Base-by-base conservation (phyloP, 2,888 invertebrate genomes). In the Dimorphilus gyrociliatus region DNA sequence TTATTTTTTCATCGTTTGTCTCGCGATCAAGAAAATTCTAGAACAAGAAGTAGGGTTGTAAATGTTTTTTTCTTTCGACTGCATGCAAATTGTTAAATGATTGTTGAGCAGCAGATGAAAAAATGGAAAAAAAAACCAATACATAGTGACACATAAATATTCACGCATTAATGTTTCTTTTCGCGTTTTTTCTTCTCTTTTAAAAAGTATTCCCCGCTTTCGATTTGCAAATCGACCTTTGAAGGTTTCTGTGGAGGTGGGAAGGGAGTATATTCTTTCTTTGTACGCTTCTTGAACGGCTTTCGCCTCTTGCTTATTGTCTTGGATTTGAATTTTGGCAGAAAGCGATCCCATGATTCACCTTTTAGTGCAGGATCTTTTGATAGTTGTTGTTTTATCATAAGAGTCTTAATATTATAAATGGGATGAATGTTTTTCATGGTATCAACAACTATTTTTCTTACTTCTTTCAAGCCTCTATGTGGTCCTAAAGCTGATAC, bases 341-440 rank as follows among this genome's bases (percentile, higher is more conserved):
- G 63, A 64, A 92, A 97, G 40, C 92, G 69, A 21, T 86, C 84
- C 97, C 97, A 97, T 56, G 80, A 85, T 61, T 92, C 88, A 60
- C 82, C 76, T 56, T 77, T 79, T 32, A 97, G 60, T 50, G 75
- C 76, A 0, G 88, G 81, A 68, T 97, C 85, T 64, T 88, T 90
- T 48, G 80, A 78, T 33, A 97, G 64, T 63, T 97, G 92, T 44
- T 78, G 71, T 60, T 94, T 94, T 29, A 99, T 90, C 92, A 97
- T 94, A 29, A 97, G 64, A 2, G 84, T 79, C 67, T 69, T 68
- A 21, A 97, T 88, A 52, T 90, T 92, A 55, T 92, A 94, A 60
- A 97, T 85, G 1, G 97, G 97, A 68, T 99, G 97, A 32, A 97
- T 74, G 61, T 99, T 97, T 55, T 82, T 84, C 92, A 99, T 92